phyloP scores from a whole-genome alignment of 2,888 invertebrate genomes.

The Lithophane leautieri region DNA sequence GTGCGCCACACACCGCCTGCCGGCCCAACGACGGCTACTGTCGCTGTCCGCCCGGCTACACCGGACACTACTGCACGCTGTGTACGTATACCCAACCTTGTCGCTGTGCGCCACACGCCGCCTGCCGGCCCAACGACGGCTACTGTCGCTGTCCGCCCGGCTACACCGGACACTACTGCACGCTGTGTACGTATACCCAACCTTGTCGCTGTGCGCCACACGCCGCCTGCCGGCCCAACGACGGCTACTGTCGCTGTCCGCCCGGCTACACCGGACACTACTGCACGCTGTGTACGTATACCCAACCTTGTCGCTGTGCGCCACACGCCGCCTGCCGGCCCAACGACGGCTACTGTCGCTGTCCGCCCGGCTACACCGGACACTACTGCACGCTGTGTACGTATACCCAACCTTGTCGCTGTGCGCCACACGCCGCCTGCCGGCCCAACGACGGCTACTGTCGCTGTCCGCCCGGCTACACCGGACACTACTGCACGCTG shows the following conservation, averaged over 20 bases:
- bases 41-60: constrained; percentile 95
- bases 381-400: constrained; percentile 95
- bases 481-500: constrained; percentile 95
- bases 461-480: constrained; percentile 95
- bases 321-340: constrained; percentile 94
- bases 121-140: constrained; percentile 96
- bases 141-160: constrained; percentile 95
- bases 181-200: constrained; percentile 92
- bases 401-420: constrained; percentile 92
- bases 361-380: constrained; percentile 95
- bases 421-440: constrained; percentile 93
- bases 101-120: constrained; percentile 93
- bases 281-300: constrained; percentile 94
- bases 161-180: constrained; percentile 95
- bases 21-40: constrained; percentile 97
- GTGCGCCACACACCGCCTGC: constrained; percentile 92
- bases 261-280: constrained; percentile 95
- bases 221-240: constrained; percentile 95
- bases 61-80: constrained; percentile 95
- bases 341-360: constrained; percentile 96
- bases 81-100: constrained; percentile 94
- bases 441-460: constrained; percentile 97
- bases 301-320: constrained; percentile 93
- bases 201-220: constrained; percentile 94
- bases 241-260: constrained; percentile 96